These are phyloP conservation scores for Arvicanthis niloticus DNA, from an alignment of 2,113 vertebrate species.

Conservation along the genomic window DNA sequence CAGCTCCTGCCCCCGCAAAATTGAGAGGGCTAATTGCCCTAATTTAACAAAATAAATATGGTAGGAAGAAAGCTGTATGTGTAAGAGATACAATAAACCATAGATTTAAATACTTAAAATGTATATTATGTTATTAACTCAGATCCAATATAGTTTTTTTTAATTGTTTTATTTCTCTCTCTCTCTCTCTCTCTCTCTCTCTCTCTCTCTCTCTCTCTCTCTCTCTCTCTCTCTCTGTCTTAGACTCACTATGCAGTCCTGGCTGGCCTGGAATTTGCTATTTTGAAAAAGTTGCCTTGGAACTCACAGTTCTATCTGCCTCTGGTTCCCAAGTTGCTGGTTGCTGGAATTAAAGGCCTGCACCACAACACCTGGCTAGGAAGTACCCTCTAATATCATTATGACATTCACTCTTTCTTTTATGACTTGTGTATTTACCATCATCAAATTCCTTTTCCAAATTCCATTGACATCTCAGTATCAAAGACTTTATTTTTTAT, in stretches of 20 bases:
- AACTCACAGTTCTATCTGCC: background rate
- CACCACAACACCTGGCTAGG: background rate
- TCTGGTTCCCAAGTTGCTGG: background rate
- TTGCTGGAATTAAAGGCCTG: background rate
- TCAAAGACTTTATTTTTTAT: slow-evolving; percentile 16
- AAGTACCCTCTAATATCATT: background rate
- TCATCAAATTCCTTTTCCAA: slow-evolving; percentile 28
- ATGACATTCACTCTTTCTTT: background rate
- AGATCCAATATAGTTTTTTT: background rate
- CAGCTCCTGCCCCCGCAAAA: background rate
- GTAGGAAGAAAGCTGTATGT: background rate
- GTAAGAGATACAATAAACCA: background rate
- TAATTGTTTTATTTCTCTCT: too few relatives aligned
- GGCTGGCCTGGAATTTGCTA: background rate
- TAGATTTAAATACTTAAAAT: slow-evolving; percentile 27
- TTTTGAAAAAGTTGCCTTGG: background rate
- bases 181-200: too few relatives aligned
- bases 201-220: background rate
- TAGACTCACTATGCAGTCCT: background rate
- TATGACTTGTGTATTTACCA: background rate
- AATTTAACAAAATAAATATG: slow-evolving; percentile 35
- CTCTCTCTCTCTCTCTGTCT: background rate
- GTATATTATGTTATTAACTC: background rate
- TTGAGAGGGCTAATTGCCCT: background rate
- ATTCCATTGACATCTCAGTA: background rate